Evolutionary conservation across 2,888 invertebrate species (phyloP).

Genomic region (Brachypalpus laphriformis): DNA sequence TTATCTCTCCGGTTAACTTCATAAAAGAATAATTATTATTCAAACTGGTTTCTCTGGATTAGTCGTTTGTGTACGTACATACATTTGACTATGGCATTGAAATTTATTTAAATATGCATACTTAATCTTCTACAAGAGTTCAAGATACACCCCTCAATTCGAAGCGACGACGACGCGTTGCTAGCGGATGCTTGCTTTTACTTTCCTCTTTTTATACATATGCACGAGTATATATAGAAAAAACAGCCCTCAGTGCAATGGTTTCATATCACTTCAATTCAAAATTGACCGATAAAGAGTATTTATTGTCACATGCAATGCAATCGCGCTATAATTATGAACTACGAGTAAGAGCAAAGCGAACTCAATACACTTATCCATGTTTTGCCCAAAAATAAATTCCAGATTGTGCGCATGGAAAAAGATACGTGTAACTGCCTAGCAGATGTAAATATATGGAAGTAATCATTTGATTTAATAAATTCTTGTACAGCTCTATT

Average conservation of each 20-base stretch:
- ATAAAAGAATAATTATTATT: not conserved
- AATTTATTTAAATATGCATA: not conserved
- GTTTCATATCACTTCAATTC: conserved; percentile 5
- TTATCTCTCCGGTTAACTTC: not conserved
- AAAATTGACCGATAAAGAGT: conserved; percentile 50
- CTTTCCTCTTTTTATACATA: not conserved
- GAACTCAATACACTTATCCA: conserved; percentile 9
- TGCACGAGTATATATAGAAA: not conserved
- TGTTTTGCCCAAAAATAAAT: conserved; percentile 16
- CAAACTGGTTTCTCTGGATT: not conserved
- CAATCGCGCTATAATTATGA: conserved; percentile 18
- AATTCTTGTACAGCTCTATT: too few relatives aligned
- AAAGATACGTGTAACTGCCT: not conserved
- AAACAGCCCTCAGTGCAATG: not conserved
- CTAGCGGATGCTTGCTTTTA: conserved; percentile 29
- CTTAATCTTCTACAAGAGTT: not conserved
- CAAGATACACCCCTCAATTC: conserved; percentile 51
- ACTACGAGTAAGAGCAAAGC: conserved; percentile 7
- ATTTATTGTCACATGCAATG: not conserved
- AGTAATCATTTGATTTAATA: too few relatives aligned
- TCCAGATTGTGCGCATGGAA: not conserved
- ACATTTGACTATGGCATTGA: not conserved
- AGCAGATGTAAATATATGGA: not conserved
- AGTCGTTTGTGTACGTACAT: not conserved
- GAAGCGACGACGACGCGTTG: not conserved